Percentiles rank a stretch among this genome's conserved stretches.
Conservation (phyloP, 53 echinoderm and acorn worm genomes). For the Mesocentrotus franciscanus region DNA sequence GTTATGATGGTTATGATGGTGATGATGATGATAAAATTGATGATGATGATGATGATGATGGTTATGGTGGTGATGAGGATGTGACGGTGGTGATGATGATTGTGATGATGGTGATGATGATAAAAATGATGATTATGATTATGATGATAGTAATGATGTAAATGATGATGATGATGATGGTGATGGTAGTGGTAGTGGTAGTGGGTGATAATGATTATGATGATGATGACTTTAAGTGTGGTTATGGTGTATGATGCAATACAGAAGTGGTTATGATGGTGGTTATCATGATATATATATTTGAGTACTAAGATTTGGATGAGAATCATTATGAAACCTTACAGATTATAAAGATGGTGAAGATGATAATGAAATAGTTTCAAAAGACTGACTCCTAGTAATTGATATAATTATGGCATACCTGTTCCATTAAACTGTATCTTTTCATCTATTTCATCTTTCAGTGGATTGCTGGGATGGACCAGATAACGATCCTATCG, state of each 20-base stretch:
- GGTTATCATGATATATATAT: neutral
- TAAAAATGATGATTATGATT: slow-evolving; percentile 18
- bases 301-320: neutral
- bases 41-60: slow-evolving; percentile 57
- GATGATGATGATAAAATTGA: slow-evolving; percentile 30
- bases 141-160: slow-evolving; percentile 5
- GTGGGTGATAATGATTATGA: too few relatives aligned
- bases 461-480: slow-evolving; percentile 99
- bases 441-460: neutral
- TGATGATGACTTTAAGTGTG: neutral
- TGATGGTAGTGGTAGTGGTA: slow-evolving; percentile 1
- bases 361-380: neutral
- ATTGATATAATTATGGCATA: neutral
- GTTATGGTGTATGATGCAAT: neutral
- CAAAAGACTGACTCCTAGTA: neutral
- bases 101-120: neutral
- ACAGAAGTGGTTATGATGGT: neutral
- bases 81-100: neutral
- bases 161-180: slow-evolving; percentile 32
- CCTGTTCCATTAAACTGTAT: neutral
- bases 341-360: neutral
- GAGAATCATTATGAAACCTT: neutral
- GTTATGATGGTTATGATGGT: slow-evolving; percentile 12
- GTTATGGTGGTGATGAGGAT: neutral
- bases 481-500: slow-evolving; percentile 88